phyloP scores from a whole-genome alignment of 1,140 invertebrate species.

The Aphidius ervi region DNA sequence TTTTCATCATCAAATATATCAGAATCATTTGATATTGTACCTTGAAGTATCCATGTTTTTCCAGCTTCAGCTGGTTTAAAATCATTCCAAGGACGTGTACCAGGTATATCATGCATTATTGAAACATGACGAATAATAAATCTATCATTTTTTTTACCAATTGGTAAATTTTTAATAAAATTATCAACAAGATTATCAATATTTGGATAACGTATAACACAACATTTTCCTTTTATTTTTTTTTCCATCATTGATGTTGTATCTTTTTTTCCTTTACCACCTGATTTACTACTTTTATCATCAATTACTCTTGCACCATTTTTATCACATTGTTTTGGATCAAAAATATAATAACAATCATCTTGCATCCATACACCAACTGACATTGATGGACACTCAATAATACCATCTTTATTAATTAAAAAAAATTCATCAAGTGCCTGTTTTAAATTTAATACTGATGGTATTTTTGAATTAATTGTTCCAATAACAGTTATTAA shows the following conservation, averaged over 20 bases:
- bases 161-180: conserved; percentile 34
- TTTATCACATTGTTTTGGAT: conserved; percentile 39
- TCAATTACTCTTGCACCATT: conserved; percentile 29
- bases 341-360: conserved; percentile 41
- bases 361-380: conserved; percentile 41
- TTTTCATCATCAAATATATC: conserved; percentile 37
- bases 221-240: conserved; percentile 36
- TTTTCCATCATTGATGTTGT: conserved; percentile 9
- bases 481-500: conserved; percentile 40
- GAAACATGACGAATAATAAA: conserved; percentile 38
- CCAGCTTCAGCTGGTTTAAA: conserved; percentile 34
- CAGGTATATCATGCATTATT: conserved; percentile 35
- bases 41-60: conserved; percentile 41
- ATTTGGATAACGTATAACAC: conserved; percentile 36
- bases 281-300: conserved; percentile 24
- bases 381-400: conserved; percentile 36
- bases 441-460: conserved; percentile 34
- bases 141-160: conserved; percentile 36
- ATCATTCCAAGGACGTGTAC: conserved; percentile 36
- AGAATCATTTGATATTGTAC: conserved; percentile 32
- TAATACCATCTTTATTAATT: conserved; percentile 34
- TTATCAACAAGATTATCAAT: conserved; percentile 26
- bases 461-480: conserved; percentile 34
- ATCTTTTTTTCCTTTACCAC: conserved; percentile 20
- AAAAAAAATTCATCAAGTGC: conserved; percentile 42